Conservation (phyloP, 2,888 invertebrate species). For the Cheilosia grossa region DNA sequence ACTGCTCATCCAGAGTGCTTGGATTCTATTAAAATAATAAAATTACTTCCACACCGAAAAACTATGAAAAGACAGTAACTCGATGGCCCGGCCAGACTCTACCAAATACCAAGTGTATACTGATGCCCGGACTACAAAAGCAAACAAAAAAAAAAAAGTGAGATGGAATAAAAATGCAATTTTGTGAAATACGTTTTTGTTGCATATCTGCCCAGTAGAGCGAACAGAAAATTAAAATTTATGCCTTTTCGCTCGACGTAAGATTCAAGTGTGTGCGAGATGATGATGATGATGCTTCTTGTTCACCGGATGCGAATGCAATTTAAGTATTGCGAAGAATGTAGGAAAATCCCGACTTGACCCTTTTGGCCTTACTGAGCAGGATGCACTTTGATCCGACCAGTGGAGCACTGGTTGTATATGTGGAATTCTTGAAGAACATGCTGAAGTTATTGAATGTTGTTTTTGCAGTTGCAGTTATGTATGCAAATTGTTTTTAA, state of each 20-base stretch:
- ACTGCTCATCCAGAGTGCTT: conserved; percentile 46
- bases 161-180: conserved; percentile 62
- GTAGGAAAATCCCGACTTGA: background rate
- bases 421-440: too few relatives aligned
- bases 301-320: conserved; percentile 1
- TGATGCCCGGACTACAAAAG: background rate
- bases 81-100: conserved; percentile 28
- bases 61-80: conserved; percentile 63
- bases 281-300: conserved; percentile 31
- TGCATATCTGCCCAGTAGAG: conserved; percentile 67
- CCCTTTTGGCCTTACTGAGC: background rate
- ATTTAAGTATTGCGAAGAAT: conserved; percentile 14
- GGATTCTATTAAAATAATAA: conserved; percentile 70
- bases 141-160: background rate
- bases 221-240: conserved; percentile 65
- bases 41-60: conserved; percentile 70
- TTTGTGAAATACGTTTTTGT: conserved; percentile 50
- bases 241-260: conserved; percentile 39
- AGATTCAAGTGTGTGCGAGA: conserved; percentile 43
- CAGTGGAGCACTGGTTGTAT: background rate
- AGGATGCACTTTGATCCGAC: background rate
- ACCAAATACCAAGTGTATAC: background rate
- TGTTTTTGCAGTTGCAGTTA: too few relatives aligned
- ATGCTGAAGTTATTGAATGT: too few relatives aligned
- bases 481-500: too few relatives aligned